These are phyloP conservation scores for Diachasma alloeum DNA, from an alignment of 1,140 invertebrate genomes.

Conservation along the genomic window DNA sequence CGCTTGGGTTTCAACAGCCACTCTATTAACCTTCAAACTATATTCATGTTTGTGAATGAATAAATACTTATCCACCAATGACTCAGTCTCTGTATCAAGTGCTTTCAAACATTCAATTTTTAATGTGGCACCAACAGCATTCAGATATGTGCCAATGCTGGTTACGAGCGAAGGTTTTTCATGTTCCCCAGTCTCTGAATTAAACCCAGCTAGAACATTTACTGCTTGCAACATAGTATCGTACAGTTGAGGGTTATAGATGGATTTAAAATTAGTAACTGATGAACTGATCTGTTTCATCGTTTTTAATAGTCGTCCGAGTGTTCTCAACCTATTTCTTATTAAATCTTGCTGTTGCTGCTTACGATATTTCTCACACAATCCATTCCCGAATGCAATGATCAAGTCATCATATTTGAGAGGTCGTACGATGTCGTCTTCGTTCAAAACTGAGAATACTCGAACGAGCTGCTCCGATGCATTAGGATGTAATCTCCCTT, in stretches of 20 bases:
- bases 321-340: conserved; percentile 6
- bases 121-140: conserved; percentile 10
- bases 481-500: conserved; percentile 18
- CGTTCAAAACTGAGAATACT: conserved; percentile 26
- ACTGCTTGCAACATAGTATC: conserved; percentile 15
- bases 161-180: conserved; percentile 8
- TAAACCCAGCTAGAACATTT: background rate
- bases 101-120: conserved; percentile 17
- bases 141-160: conserved; percentile 10
- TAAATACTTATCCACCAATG: conserved; percentile 21
- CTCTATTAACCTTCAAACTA: background rate
- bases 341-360: conserved; percentile 26
- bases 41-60: conserved; percentile 8
- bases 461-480: conserved; percentile 16
- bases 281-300: conserved; percentile 7
- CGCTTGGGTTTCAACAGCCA: conserved; percentile 20
- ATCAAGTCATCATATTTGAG: conserved; percentile 32
- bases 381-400: conserved; percentile 27
- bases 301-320: conserved; percentile 21
- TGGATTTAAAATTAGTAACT: conserved; percentile 23
- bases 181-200: background rate
- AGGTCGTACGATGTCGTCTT: conserved; percentile 22
- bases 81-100: conserved; percentile 7
- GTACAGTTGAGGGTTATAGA: conserved; percentile 27
- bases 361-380: conserved; percentile 23